Evolutionary conservation across 92 coral and sea anemone species (phyloP), one percentile per base, ranked within the genome.

Genomic region (Zoanthus sansibaricus): DNA sequence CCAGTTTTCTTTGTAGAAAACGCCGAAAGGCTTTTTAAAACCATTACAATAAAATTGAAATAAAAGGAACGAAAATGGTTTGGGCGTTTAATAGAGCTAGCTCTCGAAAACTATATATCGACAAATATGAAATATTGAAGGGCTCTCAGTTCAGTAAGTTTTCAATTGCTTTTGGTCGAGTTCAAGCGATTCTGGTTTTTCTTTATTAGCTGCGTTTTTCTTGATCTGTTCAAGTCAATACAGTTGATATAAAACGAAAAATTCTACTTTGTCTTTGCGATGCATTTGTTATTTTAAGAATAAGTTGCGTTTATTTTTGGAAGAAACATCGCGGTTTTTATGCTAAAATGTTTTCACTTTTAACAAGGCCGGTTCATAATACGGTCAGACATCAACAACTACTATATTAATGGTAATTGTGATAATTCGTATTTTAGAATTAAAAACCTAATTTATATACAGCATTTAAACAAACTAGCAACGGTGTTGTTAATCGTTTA

Each of bases 181-280:
- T 54, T 14, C 13, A 71, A 66, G 45, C 47, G 42, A 80, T 80
- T 46, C 61, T n/a, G 52, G 55, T 49, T 47, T 80, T 80, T 47
- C 62, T 66, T 80, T 80, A 80, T 80, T 68, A 80, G 58, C 85
- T 32, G 44, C 10, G 44, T 67, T 25, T 44, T 74, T 64, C 49
- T 64, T 80, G 59, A 80, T 80, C 75, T 42, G 46, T 61, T 80
- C 25, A 64, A 45, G 73, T 62, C 62, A 79, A 79, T 66, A 37
- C 73, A 62, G 74, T 80, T 80, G 46, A 80, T 21, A 79, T 18
- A 17, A 9, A 42, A 79, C 21, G 45, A 79, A 42, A 59, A 49
- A 20, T 2, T 9, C 6, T 59, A 33, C 42, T 49, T 49, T 79
- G 18, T 18, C 42, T 49, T 49, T 79, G 18, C 42, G 64, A 79